A percentile compares a stretch with the other conserved stretches of the same genome.
phyloP scores from a whole-genome alignment of 2,888 invertebrate genomes.

The Zeuzera pyrina region DNA sequence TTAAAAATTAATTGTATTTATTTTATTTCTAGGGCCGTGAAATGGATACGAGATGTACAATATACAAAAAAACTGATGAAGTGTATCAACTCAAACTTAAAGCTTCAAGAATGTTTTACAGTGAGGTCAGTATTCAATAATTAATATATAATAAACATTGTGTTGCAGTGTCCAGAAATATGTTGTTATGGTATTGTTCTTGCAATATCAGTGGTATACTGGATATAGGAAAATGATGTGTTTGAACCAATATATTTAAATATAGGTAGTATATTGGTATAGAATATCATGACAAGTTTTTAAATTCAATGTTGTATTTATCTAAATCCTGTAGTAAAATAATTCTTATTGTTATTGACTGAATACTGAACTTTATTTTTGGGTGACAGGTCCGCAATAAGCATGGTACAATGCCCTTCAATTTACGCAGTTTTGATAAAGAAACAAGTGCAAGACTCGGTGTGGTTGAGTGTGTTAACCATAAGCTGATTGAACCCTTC shows the following conservation, averaged over 20 bases:
- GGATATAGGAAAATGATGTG: conserved; percentile 32
- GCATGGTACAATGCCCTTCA: conserved; percentile 98
- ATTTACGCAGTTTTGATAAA: conserved; percentile 94
- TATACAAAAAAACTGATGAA: conserved; percentile 98
- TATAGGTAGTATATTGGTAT: conserved; percentile 32
- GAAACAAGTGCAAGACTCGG: conserved; percentile 99
- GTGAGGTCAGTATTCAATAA: conserved; percentile 71
- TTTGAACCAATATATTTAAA: conserved; percentile 31
- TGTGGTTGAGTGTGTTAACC: conserved; percentile 97
- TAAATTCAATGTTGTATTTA: no score
- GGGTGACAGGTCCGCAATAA: conserved; percentile 83
- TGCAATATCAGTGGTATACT: conserved; percentile 12
- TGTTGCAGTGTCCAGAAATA: not conserved
- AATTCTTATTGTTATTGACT: no score
- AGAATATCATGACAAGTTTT: conserved; percentile 37
- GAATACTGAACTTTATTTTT: no score
- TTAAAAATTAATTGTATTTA: not conserved
- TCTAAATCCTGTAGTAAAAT: no score
- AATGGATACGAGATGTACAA: conserved; percentile 94
- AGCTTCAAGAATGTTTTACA: conserved; percentile 93
- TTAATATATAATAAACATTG: conserved; percentile 1
- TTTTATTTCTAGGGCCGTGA: conserved; percentile 82
- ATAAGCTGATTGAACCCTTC: conserved; percentile 98
- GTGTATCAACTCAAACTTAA: conserved; percentile 97
- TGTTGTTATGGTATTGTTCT: not conserved